phyloP scores from a whole-genome alignment of 2,113 vertebrate species.

The Aix galericulata region DNA sequence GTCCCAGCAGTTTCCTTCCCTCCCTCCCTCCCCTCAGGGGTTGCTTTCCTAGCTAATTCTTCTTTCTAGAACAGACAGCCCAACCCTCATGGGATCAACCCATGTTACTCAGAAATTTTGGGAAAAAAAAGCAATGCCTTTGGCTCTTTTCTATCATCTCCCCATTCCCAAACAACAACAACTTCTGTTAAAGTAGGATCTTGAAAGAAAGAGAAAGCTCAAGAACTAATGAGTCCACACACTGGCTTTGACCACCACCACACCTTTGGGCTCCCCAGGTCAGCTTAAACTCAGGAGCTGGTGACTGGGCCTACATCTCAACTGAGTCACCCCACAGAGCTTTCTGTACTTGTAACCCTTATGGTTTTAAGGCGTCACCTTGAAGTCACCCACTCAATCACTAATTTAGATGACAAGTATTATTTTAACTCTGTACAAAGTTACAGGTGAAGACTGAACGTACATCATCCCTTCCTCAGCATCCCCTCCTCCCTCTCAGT shows the following conservation, averaged over 20 bases:
- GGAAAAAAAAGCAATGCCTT: not conserved
- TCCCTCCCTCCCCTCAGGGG: not conserved
- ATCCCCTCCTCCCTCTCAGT: not conserved
- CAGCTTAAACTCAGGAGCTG: not conserved
- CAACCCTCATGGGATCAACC: accelerated
- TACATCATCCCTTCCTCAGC: not conserved
- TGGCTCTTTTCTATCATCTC: not conserved
- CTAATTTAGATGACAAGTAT: not conserved
- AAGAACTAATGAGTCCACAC: not conserved
- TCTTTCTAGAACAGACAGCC: too few species aligned
- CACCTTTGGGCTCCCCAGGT: not conserved
- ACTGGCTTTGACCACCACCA: not conserved
- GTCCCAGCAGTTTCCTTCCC: not conserved
- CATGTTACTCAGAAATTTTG: not conserved
- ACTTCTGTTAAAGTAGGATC: not conserved
- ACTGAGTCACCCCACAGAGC: not conserved
- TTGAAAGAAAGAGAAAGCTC: not conserved
- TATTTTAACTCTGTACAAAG: not conserved
- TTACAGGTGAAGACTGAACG: not conserved
- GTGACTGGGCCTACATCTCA: not conserved
- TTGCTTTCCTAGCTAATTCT: not conserved
- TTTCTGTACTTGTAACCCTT: too few species aligned
- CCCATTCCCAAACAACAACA: not conserved
- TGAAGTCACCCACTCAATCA: not conserved
- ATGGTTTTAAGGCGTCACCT: not conserved